Evolutionary conservation across 1,140 invertebrate species (phyloP), one percentile per base, ranked within the genome.

Genomic region (Hestina assimilis): DNA sequence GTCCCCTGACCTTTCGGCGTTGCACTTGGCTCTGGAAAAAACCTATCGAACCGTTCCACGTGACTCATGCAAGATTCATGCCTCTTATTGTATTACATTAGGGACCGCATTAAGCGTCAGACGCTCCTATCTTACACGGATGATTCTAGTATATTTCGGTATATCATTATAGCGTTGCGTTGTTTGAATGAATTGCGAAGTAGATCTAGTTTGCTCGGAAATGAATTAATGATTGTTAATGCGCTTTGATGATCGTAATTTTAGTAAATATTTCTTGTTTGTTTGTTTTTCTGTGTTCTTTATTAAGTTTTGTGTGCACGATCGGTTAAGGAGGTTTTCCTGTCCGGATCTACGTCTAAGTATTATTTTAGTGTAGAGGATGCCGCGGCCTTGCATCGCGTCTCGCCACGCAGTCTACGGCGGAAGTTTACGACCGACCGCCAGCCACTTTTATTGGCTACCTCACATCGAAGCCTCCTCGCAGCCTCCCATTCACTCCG

Each of bases 391-490:
- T 82, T 72, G 76, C 74, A 68, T 29, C 67, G 61, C 69, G 79
- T 71, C 82, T 79, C 84, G 84, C 84, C 84, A 88, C 81, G 83
- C 84, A 84, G 84, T 87, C 84, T 87, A 72, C 79, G 72, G 63
- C 71, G 74, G 70, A 68, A 72, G 67, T 87, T 87, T 85, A 85
- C 79, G 83, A 87, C 54, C 82, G 68, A 62, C 69, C 76, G 73
- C 77, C 74, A 80, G 74, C 77, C 82, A 79, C 77, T 85, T 87
- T 87, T 87, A 84, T 87, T 85, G 78, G 82, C 84, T 84, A 84
- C 84, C 83, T 84, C 80, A 66, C 77, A 77, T 76, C 81, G 75
- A 75, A 84, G 79, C 81, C 83, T 87, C 80, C 71, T 69, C 71
- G 63, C 78, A 78, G 78, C 82, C 83, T 87, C 82, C 82, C 83